These are phyloP conservation scores for Campylorhamphus procurvoides DNA, from an alignment of 2,113 vertebrate genomes.

Conservation along the genomic window DNA sequence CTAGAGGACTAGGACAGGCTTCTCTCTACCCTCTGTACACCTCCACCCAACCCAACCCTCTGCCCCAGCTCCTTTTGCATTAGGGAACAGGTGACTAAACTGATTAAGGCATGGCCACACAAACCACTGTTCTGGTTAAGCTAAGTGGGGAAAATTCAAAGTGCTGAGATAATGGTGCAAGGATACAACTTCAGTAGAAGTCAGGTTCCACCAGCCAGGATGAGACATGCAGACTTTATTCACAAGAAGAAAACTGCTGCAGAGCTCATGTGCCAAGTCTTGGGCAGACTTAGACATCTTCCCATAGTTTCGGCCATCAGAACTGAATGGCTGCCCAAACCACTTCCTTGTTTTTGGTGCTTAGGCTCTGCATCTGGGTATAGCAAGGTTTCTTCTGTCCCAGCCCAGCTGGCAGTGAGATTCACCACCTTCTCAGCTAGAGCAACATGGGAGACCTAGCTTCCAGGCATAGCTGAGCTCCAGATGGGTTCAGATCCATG, in stretches of 20 bases:
- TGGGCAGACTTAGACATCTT: neutral
- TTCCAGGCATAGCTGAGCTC: neutral
- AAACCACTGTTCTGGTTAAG: neutral
- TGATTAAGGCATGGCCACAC: neutral
- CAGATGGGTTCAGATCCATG: neutral
- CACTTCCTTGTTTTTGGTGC: neutral
- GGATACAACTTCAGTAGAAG: neutral
- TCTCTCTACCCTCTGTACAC: neutral
- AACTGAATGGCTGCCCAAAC: neutral
- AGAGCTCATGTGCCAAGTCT: accelerated
- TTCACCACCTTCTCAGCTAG: neutral
- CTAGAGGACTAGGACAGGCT: neutral
- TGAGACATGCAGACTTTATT: neutral
- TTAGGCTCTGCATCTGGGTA: neutral
- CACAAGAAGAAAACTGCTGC: neutral
- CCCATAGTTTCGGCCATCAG: neutral
- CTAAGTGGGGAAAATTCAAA: neutral
- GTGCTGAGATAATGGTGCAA: neutral
- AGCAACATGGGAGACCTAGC: neutral
- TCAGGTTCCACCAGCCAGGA: neutral
- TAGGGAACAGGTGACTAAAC: neutral
- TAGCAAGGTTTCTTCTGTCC: neutral
- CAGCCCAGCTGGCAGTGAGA: neutral
- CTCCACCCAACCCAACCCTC: neutral
- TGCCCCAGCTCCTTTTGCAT: neutral